A percentile compares a stretch with the other conserved stretches of the same genome.
Conservation (phyloP, 2,113 vertebrate genomes). For the Cottus gobio region DNA sequence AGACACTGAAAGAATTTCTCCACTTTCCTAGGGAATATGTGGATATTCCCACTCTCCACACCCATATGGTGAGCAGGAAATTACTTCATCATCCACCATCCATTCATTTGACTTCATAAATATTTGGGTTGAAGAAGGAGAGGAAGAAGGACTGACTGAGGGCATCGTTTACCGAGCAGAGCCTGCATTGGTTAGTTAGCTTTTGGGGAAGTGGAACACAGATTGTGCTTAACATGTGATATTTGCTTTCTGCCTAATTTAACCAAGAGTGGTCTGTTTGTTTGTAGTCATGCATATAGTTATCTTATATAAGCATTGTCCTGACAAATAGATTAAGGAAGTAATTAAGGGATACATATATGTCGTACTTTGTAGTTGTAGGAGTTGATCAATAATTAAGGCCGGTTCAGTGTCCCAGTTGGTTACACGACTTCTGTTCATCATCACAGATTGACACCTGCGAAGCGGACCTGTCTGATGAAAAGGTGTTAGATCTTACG, state of each 20-base stretch:
- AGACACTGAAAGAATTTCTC: constrained; percentile 76
- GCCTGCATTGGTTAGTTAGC: constrained; percentile 92
- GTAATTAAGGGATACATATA: background rate
- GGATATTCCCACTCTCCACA: constrained; percentile 87
- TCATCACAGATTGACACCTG: constrained; percentile 88
- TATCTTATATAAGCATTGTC: background rate
- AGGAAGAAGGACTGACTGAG: constrained; percentile 87
- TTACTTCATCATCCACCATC: constrained; percentile 89
- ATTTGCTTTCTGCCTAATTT: constrained; percentile 1
- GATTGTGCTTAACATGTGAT: constrained; percentile 17
- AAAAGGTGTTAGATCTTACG: constrained; percentile 83
- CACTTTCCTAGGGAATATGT: constrained; percentile 78
- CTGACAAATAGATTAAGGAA: background rate
- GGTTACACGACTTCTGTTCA: constrained; percentile 31
- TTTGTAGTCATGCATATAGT: constrained; percentile 14
- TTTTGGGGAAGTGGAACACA: constrained; percentile 38
- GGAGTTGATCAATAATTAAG: background rate
- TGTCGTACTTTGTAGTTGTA: background rate
- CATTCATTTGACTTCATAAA: constrained; percentile 87
- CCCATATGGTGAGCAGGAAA: constrained; percentile 92
- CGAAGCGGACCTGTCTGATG: constrained; percentile 86
- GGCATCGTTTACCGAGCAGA: constrained; percentile 91
- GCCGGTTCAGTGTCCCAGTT: background rate
- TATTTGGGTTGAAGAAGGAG: constrained; percentile 82
- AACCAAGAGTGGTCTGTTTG: background rate